A percentile compares a stretch with the other conserved stretches of the same genome.
These are phyloP conservation scores for Bettongia penicillata DNA, from an alignment of 2,113 vertebrate species.

Conservation along the genomic window DNA sequence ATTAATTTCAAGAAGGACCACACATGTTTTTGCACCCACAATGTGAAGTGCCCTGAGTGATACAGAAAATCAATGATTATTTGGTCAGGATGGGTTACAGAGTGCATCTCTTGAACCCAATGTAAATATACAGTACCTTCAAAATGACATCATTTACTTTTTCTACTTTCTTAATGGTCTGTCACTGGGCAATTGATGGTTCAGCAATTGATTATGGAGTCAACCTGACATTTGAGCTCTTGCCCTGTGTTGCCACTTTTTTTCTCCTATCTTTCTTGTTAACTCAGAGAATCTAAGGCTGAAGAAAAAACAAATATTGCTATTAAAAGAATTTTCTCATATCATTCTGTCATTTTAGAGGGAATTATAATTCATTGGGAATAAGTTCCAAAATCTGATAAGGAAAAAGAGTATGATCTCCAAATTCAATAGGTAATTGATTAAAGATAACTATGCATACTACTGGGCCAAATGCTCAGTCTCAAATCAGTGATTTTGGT, in stretches of 20 bases:
- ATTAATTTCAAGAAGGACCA: not conserved
- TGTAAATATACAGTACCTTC: not conserved
- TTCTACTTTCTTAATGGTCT: not conserved
- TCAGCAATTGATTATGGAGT: not conserved
- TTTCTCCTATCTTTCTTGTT: not conserved
- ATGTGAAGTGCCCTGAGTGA: not conserved
- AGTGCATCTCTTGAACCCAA: not conserved
- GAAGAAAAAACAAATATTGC: not conserved
- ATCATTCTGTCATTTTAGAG: not conserved
- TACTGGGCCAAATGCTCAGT: slow-evolving; percentile 54
- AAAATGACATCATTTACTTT: not conserved
- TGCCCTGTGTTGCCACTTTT: not conserved
- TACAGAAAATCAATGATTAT: not conserved
- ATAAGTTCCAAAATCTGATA: not conserved
- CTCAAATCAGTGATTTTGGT: slow-evolving; percentile 64
- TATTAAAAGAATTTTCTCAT: not conserved
- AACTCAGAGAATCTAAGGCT: not conserved
- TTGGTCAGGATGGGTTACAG: not conserved
- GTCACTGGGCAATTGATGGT: not conserved
- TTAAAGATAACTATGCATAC: slow-evolving; percentile 52
- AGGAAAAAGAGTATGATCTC: slow-evolving; percentile 41
- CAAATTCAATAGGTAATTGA: slow-evolving; percentile 64
- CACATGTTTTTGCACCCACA: not conserved
- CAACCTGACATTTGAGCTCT: not conserved
- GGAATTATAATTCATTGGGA: not conserved